Base-by-base conservation (phyloP, 2,797 vertebrate genomes). In the Oryzias sinensis region DNA sequence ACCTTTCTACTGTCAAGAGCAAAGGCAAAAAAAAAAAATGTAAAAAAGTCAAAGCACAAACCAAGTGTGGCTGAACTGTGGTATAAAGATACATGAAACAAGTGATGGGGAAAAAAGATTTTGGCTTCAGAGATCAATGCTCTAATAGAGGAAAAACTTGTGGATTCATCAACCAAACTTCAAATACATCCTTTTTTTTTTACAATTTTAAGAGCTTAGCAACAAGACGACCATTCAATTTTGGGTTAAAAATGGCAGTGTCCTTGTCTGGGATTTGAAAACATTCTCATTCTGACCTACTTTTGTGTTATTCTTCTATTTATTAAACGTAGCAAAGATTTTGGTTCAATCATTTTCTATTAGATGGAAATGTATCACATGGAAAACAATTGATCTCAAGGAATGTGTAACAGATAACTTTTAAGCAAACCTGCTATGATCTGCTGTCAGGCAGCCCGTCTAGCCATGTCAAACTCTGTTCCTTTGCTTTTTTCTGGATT, bases 381-480 rank as follows among this genome's bases (percentile, higher is more conserved):
- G 13, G 62, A 56, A 57, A 27, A 43, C 8, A 62, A 68, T 18
- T 58, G 59, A 72, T 53, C 25, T 54, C 45, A 65, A 74, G 53
- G 58, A 65, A 76, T 18, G 20, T 46, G 49, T 70, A 49, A 42
- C 58, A 67, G 64, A 68, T 60, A 52, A 86, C 85, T 89, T 84
- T 78, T 68, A 74, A 80, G 62, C 59, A 73, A 66, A 70, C 65
- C 73, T 72, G 49, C 69, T 14, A 29, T 44, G 70, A 81, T 81
- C 68, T 61, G 72, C 69, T 81, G 78, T 84, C 77, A 73, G 76
- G 65, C 77, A 79, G 78, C 22, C 20, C 70, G 57, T 81, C 76
- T 61, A 80, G 83, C 83, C 87, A 86, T 83, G 67, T 63, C 81
- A 72, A 54, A 70, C 25, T 48, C 33, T 14, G 24, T 68, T 70